phyloP scores from a whole-genome alignment of 2,797 vertebrate genomes.

The Pangasius sanitwongsei region DNA sequence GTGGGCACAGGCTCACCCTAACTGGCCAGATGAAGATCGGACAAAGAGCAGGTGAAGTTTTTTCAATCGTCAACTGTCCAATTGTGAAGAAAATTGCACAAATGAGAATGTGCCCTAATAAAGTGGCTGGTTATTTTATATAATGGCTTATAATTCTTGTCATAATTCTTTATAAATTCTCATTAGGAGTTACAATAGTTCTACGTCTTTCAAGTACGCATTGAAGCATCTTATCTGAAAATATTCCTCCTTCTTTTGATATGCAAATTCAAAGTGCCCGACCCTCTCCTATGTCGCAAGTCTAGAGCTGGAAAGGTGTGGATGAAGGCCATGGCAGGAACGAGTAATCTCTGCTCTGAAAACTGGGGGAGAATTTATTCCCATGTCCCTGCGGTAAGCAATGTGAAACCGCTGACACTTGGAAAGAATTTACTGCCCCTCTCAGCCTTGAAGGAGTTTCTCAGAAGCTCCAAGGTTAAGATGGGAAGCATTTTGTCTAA shows the following conservation, averaged over 20 bases:
- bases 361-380: conserved; percentile 70
- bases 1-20: neutral
- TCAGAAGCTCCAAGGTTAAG: conserved; percentile 46
- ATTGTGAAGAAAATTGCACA: neutral
- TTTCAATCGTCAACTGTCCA: neutral
- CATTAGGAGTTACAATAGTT: neutral
- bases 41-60: too few relatives aligned
- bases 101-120: neutral
- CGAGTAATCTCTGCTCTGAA: conserved; percentile 41
- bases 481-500: conserved; percentile 32
- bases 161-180: neutral
- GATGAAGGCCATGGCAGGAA: conserved; percentile 49
- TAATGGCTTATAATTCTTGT: neutral
- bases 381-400: conserved; percentile 58
- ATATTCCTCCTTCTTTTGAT: neutral
- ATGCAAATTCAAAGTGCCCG: neutral
- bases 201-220: neutral
- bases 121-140: neutral
- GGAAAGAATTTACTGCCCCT: conserved; percentile 66
- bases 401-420: conserved; percentile 73
- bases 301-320: neutral
- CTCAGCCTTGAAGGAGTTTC: conserved; percentile 64
- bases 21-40: neutral
- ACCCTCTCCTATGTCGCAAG: neutral
- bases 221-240: neutral